These are phyloP conservation scores for Oplegnathus fasciatus DNA, from an alignment of 2,113 vertebrate species.

Conservation along the genomic window DNA sequence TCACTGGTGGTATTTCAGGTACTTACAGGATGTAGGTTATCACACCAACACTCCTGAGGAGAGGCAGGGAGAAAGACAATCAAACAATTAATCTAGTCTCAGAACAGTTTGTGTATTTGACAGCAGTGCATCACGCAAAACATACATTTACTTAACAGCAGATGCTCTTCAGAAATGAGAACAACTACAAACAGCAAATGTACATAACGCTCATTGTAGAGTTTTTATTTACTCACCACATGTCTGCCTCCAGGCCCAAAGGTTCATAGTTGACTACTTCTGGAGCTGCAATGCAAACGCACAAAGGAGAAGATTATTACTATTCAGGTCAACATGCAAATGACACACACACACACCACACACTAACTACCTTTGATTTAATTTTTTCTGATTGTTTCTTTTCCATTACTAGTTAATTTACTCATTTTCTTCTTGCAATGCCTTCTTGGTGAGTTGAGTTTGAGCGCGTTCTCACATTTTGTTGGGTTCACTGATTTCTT, in stretches of 20 bases:
- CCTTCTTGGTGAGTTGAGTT: not conserved
- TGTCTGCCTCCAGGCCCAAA: conserved; percentile 97
- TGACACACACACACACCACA: not conserved
- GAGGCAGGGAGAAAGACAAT: conserved; percentile 21
- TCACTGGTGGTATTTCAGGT: conserved; percentile 24
- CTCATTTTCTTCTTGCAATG: not conserved
- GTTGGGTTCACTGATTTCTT: not conserved
- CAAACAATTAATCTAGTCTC: not conserved
- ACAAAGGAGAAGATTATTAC: conserved; percentile 9
- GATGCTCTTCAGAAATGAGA: conserved; percentile 20
- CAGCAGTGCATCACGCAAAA: not conserved
- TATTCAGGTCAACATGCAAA: conserved; percentile 16
- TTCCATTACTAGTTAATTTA: not conserved
- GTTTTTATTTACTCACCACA: conserved; percentile 91
- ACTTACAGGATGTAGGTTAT: conserved; percentile 86
- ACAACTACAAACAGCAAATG: conserved; percentile 1
- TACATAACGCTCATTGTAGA: not conserved
- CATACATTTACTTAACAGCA: conserved; percentile 18
- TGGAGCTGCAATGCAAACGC: conserved; percentile 88
- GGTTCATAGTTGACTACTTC: conserved; percentile 99
- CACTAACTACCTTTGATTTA: not conserved
- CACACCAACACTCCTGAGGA: conserved; percentile 79
- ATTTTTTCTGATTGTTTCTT: not conserved
- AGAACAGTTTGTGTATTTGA: not conserved
- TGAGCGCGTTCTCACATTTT: not conserved